A percentile compares a stretch with the other conserved stretches of the same genome.
phyloP scores from a whole-genome alignment of 2,797 vertebrate species.

The Lindbergichthys nudifrons region DNA sequence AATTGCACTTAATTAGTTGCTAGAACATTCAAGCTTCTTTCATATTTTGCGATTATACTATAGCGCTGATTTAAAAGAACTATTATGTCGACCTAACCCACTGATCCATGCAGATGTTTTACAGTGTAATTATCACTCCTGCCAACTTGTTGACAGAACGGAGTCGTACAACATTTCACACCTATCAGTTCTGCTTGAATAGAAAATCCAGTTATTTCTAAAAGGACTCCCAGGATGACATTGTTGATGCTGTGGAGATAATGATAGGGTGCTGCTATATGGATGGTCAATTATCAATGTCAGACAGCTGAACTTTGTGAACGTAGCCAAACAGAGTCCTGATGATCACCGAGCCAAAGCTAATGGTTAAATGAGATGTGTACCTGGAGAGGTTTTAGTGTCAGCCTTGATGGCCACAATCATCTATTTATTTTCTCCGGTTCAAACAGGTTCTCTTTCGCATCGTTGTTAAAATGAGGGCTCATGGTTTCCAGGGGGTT shows the following conservation, averaged over 20 bases:
- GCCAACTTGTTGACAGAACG: not conserved
- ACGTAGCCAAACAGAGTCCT: not conserved
- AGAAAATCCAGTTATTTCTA: not conserved
- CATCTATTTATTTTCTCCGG: constrained; percentile 36
- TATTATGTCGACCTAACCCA: constrained; percentile 5
- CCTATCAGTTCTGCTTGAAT: not conserved
- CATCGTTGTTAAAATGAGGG: not conserved
- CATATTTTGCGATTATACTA: constrained; percentile 3
- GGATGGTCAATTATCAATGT: constrained; percentile 11
- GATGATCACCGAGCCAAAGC: constrained; percentile 12
- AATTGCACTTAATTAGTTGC: constrained; percentile 34
- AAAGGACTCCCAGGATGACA: not conserved
- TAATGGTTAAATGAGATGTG: constrained; percentile 48
- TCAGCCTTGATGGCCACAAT: constrained; percentile 34
- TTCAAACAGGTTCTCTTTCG: constrained; percentile 18
- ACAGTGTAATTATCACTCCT: constrained; percentile 2
- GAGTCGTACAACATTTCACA: constrained; percentile 9
- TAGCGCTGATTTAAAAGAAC: not conserved
- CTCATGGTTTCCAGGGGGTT: constrained; percentile 23
- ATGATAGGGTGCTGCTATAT: constrained; percentile 2
- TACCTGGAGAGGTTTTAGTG: constrained; percentile 31
- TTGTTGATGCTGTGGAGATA: not conserved
- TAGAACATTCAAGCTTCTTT: not conserved
- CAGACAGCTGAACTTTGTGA: not conserved
- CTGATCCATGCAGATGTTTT: constrained; percentile 9